phyloP scores from a whole-genome alignment of 1,140 invertebrate genomes.

The Protaetia brevitarsis region DNA sequence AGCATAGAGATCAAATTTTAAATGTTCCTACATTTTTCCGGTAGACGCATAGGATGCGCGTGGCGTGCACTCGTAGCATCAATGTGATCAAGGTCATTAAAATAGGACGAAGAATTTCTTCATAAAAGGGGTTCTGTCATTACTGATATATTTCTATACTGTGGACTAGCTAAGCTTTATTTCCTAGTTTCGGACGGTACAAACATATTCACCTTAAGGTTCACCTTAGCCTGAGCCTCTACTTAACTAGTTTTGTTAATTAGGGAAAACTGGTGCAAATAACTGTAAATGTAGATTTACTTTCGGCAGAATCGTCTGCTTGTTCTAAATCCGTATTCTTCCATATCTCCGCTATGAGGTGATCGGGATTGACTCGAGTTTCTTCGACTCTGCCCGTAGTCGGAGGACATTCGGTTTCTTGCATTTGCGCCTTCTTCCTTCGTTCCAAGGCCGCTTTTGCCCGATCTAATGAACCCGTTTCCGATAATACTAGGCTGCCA shows the following conservation, averaged over 20 bases:
- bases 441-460: constrained; percentile 72
- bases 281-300: constrained; percentile 54
- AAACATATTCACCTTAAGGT: too few species aligned
- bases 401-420: constrained; percentile 41
- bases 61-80: too few species aligned
- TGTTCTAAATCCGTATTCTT: constrained; percentile 82
- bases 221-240: too few species aligned
- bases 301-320: constrained; percentile 72
- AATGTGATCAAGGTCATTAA: too few species aligned
- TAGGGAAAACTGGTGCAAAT: neutral
- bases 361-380: constrained; percentile 81
- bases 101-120: too few species aligned
- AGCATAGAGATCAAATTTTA: too few species aligned
- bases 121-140: too few species aligned
- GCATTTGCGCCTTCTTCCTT: constrained; percentile 64
- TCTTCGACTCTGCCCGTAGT: constrained; percentile 74
- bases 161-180: too few species aligned
- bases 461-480: constrained; percentile 78
- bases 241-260: neutral
- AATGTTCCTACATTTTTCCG: too few species aligned
- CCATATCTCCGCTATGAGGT: constrained; percentile 83
- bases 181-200: too few species aligned
- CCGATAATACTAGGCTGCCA: constrained; percentile 67
- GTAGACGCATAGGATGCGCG: too few species aligned
- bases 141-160: too few species aligned